Conservation (phyloP, 2,113 vertebrate species). For the Corythaixoides concolor region DNA sequence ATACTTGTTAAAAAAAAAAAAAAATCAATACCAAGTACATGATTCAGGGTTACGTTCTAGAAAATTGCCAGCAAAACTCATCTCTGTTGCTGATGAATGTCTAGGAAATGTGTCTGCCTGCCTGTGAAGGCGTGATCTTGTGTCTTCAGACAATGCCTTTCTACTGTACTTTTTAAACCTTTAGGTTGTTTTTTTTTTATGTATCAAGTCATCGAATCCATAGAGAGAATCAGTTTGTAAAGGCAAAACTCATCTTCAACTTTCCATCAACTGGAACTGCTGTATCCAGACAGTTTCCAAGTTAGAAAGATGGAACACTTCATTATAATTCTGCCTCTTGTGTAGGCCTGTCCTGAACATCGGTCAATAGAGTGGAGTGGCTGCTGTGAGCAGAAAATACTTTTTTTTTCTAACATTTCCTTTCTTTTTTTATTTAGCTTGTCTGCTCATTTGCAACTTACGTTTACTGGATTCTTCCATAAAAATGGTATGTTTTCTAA, state of each 20-base stretch:
- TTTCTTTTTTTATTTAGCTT: slow-evolving; percentile 77
- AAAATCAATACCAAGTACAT: background rate
- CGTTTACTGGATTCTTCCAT: slow-evolving; percentile 99
- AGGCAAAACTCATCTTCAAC: background rate
- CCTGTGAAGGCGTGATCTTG: background rate
- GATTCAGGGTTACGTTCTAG: background rate
- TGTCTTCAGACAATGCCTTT: background rate
- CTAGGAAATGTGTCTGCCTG: background rate
- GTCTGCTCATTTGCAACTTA: slow-evolving; percentile 96
- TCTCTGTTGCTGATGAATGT: background rate
- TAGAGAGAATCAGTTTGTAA: background rate
- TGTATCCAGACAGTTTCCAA: background rate
- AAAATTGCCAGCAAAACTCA: background rate
- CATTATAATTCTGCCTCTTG: background rate
- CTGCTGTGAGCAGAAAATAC: background rate
- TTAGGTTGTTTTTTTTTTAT: background rate
- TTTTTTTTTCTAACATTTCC: background rate
- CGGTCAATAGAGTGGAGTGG: background rate
- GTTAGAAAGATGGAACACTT: background rate
- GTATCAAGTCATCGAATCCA: background rate
- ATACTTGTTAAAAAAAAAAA: background rate
- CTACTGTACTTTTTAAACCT: background rate
- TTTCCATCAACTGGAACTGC: background rate
- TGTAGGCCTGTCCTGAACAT: background rate
- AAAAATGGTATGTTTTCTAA: slow-evolving; percentile 88